Evolutionary conservation across 2,888 invertebrate species (phyloP), one percentile per base, ranked within the genome.

Genomic region (Conistra vaccinii): DNA sequence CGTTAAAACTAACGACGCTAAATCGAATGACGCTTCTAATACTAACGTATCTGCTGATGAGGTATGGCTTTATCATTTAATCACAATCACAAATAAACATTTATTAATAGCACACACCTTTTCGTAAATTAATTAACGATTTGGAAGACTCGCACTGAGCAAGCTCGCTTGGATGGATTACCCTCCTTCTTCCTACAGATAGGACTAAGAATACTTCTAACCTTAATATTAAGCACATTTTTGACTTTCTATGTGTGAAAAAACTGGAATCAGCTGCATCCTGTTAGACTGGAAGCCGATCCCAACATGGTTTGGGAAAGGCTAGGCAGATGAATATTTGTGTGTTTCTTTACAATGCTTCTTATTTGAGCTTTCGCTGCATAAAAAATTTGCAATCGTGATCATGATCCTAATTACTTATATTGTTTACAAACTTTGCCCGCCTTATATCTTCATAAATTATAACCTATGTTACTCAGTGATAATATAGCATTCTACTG

Each of bases 1-100:
- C 81, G 90, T 90, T 92, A 90, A 88, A 87, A 89, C 89, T 89
- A 93, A 92, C 84, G 83, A 84, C 83, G 90, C 90, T 92, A 91
- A 87, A 87, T 89, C 89, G 91, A 91, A 91, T 84, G 85, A 88
- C 62, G 90, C 90, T 89, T 69, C 73, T 66, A 92, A 90, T 91
- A 92, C 92, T 93, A 93, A 94, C 89, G 78, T 82, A 80, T 83
- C 85, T 78, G 78, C 89, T 73, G 89, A 91, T 87, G 91, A 92
- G 89, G 91, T 90, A 90, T 87, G 83, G 68, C 63, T 74, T 72
- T 51, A 73, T 32, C 17, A 55, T 66, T 17, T n/a, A 5, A 48
- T n/a, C 23, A 48, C 4, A 66, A 53, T 35, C 53, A 66, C 10
- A n/a, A 10, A 35, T 20, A 35, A 12, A 55, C 20, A 55, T n/a